Base-by-base conservation (phyloP, 2,797 vertebrate genomes). In the Poliocrania exsul region DNA sequence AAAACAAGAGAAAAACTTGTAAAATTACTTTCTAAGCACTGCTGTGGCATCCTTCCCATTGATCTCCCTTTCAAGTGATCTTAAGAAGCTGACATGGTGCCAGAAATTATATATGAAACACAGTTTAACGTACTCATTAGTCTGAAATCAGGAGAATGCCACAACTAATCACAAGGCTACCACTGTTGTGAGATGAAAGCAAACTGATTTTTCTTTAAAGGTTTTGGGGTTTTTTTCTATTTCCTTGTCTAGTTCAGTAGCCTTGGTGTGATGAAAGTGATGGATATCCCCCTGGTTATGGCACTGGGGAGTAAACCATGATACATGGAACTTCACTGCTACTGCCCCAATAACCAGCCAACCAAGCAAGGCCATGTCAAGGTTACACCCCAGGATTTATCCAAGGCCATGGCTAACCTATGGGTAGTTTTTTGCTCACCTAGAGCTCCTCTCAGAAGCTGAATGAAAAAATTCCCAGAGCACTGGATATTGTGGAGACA, bases 21-120 rank as follows among this genome's bases (percentile, higher is more conserved):
- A 18, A 56, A 65, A 33, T 42, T 88, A 16, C 80, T 87, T 88
- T 82, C 67, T n/a, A 71, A 6, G 31, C 56, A 20, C 38, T 79
- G 56, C 77, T 20, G 2, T 86, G 64, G 46, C 50, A 72, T 86
- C 50, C 56, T 90, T 86, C 77, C 88, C 66, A 53, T 38, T 61
- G 82, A 75, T 93, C 51, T 86, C 53, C 56, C 67, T 88, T 93
- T 82, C 71, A 92, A 87, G 53, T 31, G 31, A 90, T 65, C 33
- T 75, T 64, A 77, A 40, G 64, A 44, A 84, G 44, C 25, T 80
- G 79, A 75, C 21, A 12, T 2, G 4, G 15, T 90, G 78, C 78
- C 88, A 96, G 74, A 82, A 94, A 73, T 57, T 16, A 33, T 13
- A 53, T 3, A 47, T 0, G 6, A 90, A 90, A 53, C 18, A 37